Evolutionary conservation across 2,797 vertebrate species (phyloP), one percentile per base, ranked within the genome.

Genomic region (Salarias fasciatus): DNA sequence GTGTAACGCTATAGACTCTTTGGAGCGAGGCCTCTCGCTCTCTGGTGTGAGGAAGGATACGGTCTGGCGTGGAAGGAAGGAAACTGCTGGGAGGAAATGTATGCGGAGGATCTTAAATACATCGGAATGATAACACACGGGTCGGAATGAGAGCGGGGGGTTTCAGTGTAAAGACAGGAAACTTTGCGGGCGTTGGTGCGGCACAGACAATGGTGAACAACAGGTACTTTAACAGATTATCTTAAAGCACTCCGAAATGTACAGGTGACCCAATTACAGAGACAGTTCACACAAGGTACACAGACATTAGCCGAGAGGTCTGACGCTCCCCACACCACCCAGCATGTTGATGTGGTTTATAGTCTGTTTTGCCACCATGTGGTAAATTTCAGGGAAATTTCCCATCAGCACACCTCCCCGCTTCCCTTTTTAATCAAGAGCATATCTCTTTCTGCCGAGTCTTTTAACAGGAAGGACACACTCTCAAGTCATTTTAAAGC

Each of bases 11-110:
- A 14, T 49, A n/a, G 37, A 49, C 51, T 58, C 6, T 35, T n/a
- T 28, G 52, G 31, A 59, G 53, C 40, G 51, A 49, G 53, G 40
- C 11, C 8, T 29, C 24, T 54, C 10, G 48, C 11, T 63, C 49
- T 63, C 6, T 65, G 62, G 24, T 42, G 33, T 30, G 49, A 14
- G 29, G 56, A 48, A 59, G 42, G 56, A 68, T 66, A 12, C 6
- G 10, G 47, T 40, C 5, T 2, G 42, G 42, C 38, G 11, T 59
- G 37, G 52, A 57, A 46, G 59, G 58, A 72, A 67, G 51, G 53
- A 55, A 44, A 33, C 29, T 47, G 30, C 6, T 35, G 3, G 4
- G 38, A 49, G 63, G 59, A 50, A 45, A 13, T n/a, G 30, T 63
- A 36, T 14, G 6, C 10, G 14, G 29, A 55, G 9, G 50, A 50